These are phyloP conservation scores for Tenrec ecaudatus DNA, from an alignment of 2,113 vertebrate genomes.

Conservation along the genomic window DNA sequence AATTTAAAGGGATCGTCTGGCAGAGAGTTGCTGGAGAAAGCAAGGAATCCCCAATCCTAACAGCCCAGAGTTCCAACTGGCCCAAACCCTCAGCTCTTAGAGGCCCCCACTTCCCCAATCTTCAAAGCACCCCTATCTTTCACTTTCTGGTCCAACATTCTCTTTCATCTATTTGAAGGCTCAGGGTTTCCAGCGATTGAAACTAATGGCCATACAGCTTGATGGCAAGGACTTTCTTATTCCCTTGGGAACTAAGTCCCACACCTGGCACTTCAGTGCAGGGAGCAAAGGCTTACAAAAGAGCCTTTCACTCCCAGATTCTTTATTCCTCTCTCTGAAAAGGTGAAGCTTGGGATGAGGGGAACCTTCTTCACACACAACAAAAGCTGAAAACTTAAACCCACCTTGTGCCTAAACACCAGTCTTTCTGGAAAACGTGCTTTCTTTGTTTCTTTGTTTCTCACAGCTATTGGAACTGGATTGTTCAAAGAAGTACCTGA, in stretches of 20 bases:
- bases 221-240: neutral
- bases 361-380: slow-evolving; percentile 56
- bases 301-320: slow-evolving; percentile 15
- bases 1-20: neutral
- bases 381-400: slow-evolving; percentile 75
- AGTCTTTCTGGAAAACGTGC: slow-evolving; percentile 37
- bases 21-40: neutral
- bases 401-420: slow-evolving; percentile 49
- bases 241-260: slow-evolving; percentile 41
- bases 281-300: slow-evolving; percentile 55
- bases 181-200: neutral
- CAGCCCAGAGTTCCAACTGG: neutral
- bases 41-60: neutral
- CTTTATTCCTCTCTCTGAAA: slow-evolving; percentile 43
- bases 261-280: slow-evolving; percentile 50
- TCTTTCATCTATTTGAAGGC: slow-evolving; percentile 44
- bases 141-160: neutral
- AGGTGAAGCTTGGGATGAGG: slow-evolving; percentile 29
- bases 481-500: slow-evolving; percentile 58
- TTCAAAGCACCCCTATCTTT: neutral
- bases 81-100: neutral
- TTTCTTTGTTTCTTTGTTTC: slow-evolving; percentile 60
- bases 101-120: neutral
- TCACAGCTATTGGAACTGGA: slow-evolving; percentile 23
- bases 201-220: neutral